Evolutionary conservation across 2,888 invertebrate genomes (phyloP).

Genomic region (Caenorhabditis auriculariae): DNA sequence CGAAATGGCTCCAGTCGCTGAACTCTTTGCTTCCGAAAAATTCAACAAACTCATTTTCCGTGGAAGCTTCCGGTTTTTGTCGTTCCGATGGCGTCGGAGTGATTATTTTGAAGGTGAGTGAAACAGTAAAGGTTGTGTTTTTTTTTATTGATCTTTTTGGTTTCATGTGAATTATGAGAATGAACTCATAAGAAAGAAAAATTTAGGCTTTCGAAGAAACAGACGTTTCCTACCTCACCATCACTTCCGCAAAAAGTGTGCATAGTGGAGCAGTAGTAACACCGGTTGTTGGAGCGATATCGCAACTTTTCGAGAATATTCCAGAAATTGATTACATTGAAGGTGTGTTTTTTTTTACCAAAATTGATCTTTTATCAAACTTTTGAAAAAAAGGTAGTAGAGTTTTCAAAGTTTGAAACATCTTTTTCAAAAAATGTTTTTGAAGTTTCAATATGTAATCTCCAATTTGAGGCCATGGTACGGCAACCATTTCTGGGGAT

Average conservation of each 20-base stretch:
- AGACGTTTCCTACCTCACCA: too few relatives aligned
- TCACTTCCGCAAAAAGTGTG: slow-evolving; percentile 17
- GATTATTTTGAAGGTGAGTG: slow-evolving; percentile 22
- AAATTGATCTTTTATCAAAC: too few relatives aligned
- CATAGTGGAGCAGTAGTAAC: slow-evolving; percentile 37
- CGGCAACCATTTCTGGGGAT: slow-evolving; percentile 26
- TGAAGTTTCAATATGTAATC: background rate
- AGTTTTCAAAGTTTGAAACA: slow-evolving; percentile 1
- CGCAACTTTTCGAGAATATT: slow-evolving; percentile 26
- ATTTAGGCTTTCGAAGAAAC: slow-evolving; percentile 7
- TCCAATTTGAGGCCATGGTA: slow-evolving; percentile 21
- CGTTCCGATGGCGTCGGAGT: slow-evolving; percentile 39
- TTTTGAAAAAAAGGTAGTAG: slow-evolving; percentile 1
- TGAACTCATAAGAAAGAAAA: background rate
- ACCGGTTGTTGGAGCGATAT: slow-evolving; percentile 31
- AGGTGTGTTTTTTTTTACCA: too few relatives aligned
- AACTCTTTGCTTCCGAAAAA: slow-evolving; percentile 21
- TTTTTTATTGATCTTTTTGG: too few relatives aligned
- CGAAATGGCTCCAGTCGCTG: slow-evolving; percentile 26
- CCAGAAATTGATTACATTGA: slow-evolving; percentile 25
- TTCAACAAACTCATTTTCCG: slow-evolving; percentile 32
- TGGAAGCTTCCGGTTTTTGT: slow-evolving; percentile 31
- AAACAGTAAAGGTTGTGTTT: slow-evolving; percentile 3
- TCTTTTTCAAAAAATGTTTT: background rate
- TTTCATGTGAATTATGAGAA: too few relatives aligned